A percentile compares a stretch with the other conserved stretches of the same genome.
Evolutionary conservation across 92 coral and sea anemone species (phyloP).

Genomic region (Parazoanthus darwini): DNA sequence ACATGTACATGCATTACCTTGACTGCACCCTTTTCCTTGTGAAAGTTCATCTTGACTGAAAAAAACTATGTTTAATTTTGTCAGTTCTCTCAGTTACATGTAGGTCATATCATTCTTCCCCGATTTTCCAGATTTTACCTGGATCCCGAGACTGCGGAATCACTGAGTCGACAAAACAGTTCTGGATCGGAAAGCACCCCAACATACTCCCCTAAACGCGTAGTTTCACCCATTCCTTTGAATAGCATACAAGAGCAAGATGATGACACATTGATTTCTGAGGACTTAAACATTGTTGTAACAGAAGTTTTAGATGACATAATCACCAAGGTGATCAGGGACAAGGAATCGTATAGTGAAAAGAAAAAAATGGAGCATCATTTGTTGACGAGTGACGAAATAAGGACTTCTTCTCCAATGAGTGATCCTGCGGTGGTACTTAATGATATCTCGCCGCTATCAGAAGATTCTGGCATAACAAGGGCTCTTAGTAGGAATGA

Average conservation of each 20-base stretch:
- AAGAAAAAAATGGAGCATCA: constrained; percentile 15
- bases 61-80: no score
- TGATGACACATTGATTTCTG: constrained; percentile 27
- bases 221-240: constrained; percentile 14
- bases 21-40: no score
- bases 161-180: constrained; percentile 82
- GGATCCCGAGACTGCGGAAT: constrained; percentile 72
- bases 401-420: constrained; percentile 40
- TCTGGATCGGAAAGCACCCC: constrained; percentile 48
- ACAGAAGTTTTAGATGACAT: constrained; percentile 52
- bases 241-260: constrained; percentile 27
- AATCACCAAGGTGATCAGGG: constrained; percentile 51
- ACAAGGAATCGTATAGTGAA: not conserved
- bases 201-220: constrained; percentile 16
- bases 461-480: constrained; percentile 84
- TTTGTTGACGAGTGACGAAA: constrained; percentile 10
- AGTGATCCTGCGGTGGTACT: not conserved
- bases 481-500: constrained; percentile 48
- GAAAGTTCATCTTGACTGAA: no score
- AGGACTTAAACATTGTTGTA: constrained; percentile 48
- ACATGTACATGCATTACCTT: no score
- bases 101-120: not conserved
- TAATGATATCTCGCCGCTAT: constrained; percentile 56
- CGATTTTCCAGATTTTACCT: constrained; percentile 60
- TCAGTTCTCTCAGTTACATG: no score